These are phyloP conservation scores for Shinisaurus crocodilurus DNA, from an alignment of 2,113 vertebrate species.

Conservation along the genomic window DNA sequence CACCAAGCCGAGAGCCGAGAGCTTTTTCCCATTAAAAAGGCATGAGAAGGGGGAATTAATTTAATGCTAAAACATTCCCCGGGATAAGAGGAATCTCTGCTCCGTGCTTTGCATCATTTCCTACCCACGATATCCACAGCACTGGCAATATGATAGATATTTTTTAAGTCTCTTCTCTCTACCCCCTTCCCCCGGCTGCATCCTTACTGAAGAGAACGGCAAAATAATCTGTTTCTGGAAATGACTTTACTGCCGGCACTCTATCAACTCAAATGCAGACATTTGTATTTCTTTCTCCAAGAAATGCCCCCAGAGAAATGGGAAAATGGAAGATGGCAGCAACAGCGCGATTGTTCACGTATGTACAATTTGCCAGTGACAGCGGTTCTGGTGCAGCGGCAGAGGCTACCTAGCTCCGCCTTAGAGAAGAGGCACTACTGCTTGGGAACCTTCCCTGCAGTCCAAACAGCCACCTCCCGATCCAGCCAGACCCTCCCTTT, in stretches of 20 bases:
- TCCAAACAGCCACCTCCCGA: too few relatives aligned
- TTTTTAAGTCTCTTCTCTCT: constrained; percentile 57
- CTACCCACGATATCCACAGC: constrained; percentile 70
- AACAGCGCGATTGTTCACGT: constrained; percentile 26
- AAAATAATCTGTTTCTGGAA: constrained; percentile 65
- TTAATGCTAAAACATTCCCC: constrained; percentile 77
- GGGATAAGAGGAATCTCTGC: constrained; percentile 75
- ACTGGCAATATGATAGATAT: constrained; percentile 75
- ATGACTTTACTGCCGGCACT: constrained; percentile 56
- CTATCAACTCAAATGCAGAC: constrained; percentile 61
- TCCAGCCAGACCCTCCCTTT: neutral
- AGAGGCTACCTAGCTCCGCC: neutral
- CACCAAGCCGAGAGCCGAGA: constrained; percentile 74
- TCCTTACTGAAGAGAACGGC: constrained; percentile 68
- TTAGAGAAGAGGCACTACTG: too few relatives aligned
- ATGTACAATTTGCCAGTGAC: constrained; percentile 32
- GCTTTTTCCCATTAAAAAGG: constrained; percentile 78
- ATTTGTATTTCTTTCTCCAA: constrained; percentile 37
- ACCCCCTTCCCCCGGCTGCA: constrained; percentile 47
- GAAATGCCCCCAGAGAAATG: constrained; percentile 42
- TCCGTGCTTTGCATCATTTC: constrained; percentile 73
- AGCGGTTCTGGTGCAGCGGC: neutral
- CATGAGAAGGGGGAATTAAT: constrained; percentile 80
- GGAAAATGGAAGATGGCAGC: constrained; percentile 47
- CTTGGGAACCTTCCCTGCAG: too few relatives aligned